A percentile compares a stretch with the other conserved stretches of the same genome.
Evolutionary conservation across 2,797 vertebrate species (phyloP).

Genomic region (Fratercula arctica): DNA sequence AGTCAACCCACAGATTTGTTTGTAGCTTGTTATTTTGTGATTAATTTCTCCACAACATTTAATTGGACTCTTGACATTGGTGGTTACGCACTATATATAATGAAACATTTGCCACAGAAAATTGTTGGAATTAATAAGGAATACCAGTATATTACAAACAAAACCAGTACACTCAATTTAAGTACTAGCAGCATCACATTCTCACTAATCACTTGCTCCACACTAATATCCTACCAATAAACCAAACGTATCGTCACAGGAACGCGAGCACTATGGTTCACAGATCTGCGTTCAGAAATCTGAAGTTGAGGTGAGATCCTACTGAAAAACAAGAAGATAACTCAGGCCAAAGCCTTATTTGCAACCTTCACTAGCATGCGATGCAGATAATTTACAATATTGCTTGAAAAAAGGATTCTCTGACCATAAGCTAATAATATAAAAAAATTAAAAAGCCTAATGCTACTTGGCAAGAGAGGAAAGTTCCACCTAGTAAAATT

Average conservation of each 20-base stretch:
- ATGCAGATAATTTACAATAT: not conserved
- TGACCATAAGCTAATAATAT: not conserved
- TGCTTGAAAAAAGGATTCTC: not conserved
- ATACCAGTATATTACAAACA: not conserved
- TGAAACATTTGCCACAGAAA: not conserved
- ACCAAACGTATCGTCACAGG: not conserved
- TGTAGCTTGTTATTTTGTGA: not conserved
- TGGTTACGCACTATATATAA: not conserved
- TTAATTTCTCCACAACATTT: not conserved
- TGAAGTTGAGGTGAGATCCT: not conserved
- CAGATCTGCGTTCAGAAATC: not conserved
- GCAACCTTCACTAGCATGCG: not conserved
- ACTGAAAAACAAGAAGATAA: not conserved
- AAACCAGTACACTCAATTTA: not conserved
- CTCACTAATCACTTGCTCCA: not conserved
- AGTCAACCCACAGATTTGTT: not conserved
- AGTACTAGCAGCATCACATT: rapidly evolving
- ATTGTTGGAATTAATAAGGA: not conserved
- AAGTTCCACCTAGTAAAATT: not conserved
- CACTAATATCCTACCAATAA: not conserved
- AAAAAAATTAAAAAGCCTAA: not conserved
- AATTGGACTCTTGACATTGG: not conserved
- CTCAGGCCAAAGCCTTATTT: not conserved
- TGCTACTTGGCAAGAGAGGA: not conserved
- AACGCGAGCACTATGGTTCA: rapidly evolving